These are phyloP conservation scores for Monoplex corrugatus DNA, from an alignment of 2,888 invertebrate genomes.

Conservation along the genomic window DNA sequence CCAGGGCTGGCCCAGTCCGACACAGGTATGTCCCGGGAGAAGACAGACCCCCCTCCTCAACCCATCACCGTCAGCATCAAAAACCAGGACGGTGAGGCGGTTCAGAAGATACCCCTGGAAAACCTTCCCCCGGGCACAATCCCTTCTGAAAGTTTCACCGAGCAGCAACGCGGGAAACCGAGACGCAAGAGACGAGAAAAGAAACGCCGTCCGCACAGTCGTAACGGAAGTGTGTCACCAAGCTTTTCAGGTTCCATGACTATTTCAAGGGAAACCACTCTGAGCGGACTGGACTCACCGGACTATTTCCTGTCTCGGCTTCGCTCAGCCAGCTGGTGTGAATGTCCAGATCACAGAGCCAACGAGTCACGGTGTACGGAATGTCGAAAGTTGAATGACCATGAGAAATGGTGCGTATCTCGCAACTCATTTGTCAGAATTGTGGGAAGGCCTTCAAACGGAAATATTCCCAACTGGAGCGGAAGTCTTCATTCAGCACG, in stretches of 20 bases:
- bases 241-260: conserved; percentile 40
- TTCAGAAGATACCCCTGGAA: conserved; percentile 18
- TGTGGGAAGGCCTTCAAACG: conserved; percentile 50
- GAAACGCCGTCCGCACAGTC: neutral
- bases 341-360: conserved; percentile 45
- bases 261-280: conserved; percentile 50
- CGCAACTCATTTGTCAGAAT: conserved; percentile 37
- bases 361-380: conserved; percentile 45
- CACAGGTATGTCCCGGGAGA: conserved; percentile 31
- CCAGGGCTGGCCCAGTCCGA: neutral
- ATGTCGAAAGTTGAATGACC: conserved; percentile 31
- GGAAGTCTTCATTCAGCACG: conserved; percentile 45
- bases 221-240: conserved; percentile 30
- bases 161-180: neutral
- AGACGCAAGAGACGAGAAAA: conserved; percentile 11
- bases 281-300: conserved; percentile 36
- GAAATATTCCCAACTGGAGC: conserved; percentile 43
- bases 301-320: conserved; percentile 42
- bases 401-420: conserved; percentile 54
- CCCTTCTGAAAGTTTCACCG: neutral
- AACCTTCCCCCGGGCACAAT: neutral
- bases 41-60: conserved; percentile 45
- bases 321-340: conserved; percentile 52
- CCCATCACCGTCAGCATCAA: conserved; percentile 44
- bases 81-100: conserved; percentile 41